Conservation (phyloP, 2,113 vertebrate species). For the Nibea albiflora region DNA sequence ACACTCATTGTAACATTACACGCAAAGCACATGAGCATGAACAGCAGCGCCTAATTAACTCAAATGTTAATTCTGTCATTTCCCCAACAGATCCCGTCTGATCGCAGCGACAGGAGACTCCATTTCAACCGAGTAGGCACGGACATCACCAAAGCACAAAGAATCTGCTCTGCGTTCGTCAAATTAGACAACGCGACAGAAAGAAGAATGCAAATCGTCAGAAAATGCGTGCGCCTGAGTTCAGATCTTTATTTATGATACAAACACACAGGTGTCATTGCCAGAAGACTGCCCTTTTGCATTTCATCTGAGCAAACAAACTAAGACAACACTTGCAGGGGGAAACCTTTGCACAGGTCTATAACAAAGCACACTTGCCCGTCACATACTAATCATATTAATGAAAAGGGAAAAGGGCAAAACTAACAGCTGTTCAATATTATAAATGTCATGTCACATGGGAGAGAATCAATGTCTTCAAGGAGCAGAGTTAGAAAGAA, state of each 20-base stretch:
- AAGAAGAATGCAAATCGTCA: background rate
- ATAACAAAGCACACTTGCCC: conserved; percentile 20
- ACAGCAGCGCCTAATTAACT: background rate
- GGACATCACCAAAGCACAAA: conserved; percentile 86
- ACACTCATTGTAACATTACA: background rate
- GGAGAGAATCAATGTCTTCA: conserved; percentile 50
- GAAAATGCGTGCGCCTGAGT: background rate
- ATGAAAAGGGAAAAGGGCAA: conserved; percentile 65
- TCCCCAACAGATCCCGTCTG: conserved; percentile 76
- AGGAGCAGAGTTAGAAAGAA: conserved; percentile 35
- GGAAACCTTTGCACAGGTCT: conserved; percentile 33
- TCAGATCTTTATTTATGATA: conserved; percentile 35
- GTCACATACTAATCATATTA: conserved; percentile 51
- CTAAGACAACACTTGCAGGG: conserved; percentile 19
- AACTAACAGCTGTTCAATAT: conserved; percentile 63
- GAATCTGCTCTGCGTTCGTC: conserved; percentile 76
- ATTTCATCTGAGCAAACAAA: conserved; percentile 5
- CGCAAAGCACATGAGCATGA: background rate
- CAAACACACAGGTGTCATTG: conserved; percentile 1
- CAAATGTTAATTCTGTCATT: background rate
- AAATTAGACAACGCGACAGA: conserved; percentile 57
- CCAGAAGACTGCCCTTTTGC: background rate
- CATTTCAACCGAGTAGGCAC: conserved; percentile 81
- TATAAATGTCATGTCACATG: conserved; percentile 65
- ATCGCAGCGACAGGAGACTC: conserved; percentile 83